Evolutionary conservation across 2,888 invertebrate species (phyloP), one percentile per base, ranked within the genome.

Genomic region (Norana najaformis): DNA sequence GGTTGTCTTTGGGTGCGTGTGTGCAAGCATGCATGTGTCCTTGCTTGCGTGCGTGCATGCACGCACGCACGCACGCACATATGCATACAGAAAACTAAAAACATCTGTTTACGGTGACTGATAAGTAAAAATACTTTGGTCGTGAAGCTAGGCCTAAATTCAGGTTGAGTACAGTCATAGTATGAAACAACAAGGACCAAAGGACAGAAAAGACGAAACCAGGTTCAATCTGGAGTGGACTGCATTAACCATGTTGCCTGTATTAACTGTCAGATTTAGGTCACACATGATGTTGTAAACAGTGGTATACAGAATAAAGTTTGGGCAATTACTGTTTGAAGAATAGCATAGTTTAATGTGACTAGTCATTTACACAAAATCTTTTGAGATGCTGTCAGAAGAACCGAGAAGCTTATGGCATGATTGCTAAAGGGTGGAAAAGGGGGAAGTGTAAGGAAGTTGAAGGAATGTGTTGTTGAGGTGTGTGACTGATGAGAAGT

Each of bases 111-210:
- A 69, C 13, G 69, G n/a, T n/a, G 69, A n/a, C 16, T n/a, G 69
- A n/a, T 69, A 2, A 8, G 30, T 69, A 69, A 69, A n/a, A 69
- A 11, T 69, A 69, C 69, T 69, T 69, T 6, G 69, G 69, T n/a
- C n/a, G n/a, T 69, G 69, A 69, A 69, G n/a, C 69, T n/a, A 69
- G 69, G n/a, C 69, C 69, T 69, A n/a, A 69, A 69, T 11, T 69
- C 69, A 69, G n/a, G 11, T 69, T 30, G n/a, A n/a, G n/a, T n/a
- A 69, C 69, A 69, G 69, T 69, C 69, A 69, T 53, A 69, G 69
- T 69, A 69, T 69, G 69, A 69, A 69, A 69, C 69, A 69, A 69
- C 69, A 69, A 69, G n/a, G 69, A 69, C 30, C 69, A 69, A 69
- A 69, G 69, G 69, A 8, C 69, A 69, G 69, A 69, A n/a, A 69